Evolutionary conservation across 2,113 vertebrate genomes (phyloP).

Genomic region (Nothoprocta perdicaria): DNA sequence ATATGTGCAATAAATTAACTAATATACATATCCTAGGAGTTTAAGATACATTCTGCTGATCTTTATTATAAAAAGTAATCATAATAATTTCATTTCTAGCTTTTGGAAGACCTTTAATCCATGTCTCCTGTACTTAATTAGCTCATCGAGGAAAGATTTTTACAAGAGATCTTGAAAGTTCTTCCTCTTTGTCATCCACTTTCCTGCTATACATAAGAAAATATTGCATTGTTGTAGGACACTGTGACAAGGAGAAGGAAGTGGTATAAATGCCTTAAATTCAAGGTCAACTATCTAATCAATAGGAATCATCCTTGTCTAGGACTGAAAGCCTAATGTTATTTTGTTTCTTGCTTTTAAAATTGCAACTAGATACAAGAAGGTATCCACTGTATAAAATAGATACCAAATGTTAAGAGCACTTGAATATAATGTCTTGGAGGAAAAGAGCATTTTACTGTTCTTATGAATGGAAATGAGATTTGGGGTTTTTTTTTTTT

Average conservation of each 20-base stretch:
- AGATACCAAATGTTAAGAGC: neutral
- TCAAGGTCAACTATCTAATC: neutral
- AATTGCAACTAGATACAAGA: neutral
- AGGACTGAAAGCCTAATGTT: neutral
- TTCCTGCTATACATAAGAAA: neutral
- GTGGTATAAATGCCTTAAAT: neutral
- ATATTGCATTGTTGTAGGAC: neutral
- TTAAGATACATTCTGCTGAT: accelerated
- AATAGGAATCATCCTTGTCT: accelerated
- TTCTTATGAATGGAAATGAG: too few relatives aligned
- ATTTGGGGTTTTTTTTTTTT: too few relatives aligned
- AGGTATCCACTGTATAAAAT: neutral
- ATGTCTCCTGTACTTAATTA: neutral
- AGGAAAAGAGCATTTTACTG: neutral
- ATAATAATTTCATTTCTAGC: neutral
- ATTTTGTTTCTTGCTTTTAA: neutral
- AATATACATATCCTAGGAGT: neutral
- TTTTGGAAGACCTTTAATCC: neutral
- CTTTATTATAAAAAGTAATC: neutral
- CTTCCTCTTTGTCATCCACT: neutral
- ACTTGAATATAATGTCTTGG: neutral
- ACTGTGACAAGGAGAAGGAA: neutral
- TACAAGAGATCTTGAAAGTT: neutral
- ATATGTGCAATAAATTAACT: neutral
- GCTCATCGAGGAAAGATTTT: neutral